Evolutionary conservation across 2,113 vertebrate species (phyloP), one percentile per base, ranked within the genome.

Genomic region (Myotis yumanensis): DNA sequence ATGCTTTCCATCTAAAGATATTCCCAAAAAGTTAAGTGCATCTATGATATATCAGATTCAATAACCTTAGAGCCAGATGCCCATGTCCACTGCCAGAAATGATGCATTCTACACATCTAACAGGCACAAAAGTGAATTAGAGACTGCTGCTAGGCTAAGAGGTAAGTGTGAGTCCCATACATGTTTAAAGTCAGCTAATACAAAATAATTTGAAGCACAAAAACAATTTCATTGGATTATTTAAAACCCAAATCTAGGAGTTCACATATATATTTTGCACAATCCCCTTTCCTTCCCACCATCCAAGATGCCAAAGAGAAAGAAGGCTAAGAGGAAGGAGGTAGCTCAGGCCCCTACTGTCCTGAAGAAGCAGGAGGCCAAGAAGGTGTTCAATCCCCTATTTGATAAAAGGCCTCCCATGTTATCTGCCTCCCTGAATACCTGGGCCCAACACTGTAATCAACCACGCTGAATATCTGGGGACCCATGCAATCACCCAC

Each of bases 91-190:
- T 48, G 20, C n/a, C 48, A 89, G 25, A 57, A 54, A 30, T 25
- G 8, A 76, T 40, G 35, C 1, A 4, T 25, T 85, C 51, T 51
- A 18, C 28, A 46, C 28, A 52, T 11, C 32, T 66, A 40, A 88
- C 35, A 76, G 35, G n/a, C 51, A 69, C 5, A 54, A 11, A n/a
- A 18, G 23, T 64, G n/a, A 91, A 69, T 52, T n/a, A 71, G 22
- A 68, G 40, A 14, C 3, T 28, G 11, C 10, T 3, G 52, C 14
- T 73, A 64, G 14, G 4, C 7, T 79, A 18, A 89, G 18, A 59
- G 2, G 12, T 35, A 64, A 79, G 46, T 7, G 4, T 12, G 2
- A 40, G 4, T 1, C 0, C 3, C 8, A 14, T 0, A 28, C 12
- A 87, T 85, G 75, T 54, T 90, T 25, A 59, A 82, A 22, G 30